Base-by-base conservation (phyloP, 2,888 invertebrate species). In the Plagiodera versicolora region DNA sequence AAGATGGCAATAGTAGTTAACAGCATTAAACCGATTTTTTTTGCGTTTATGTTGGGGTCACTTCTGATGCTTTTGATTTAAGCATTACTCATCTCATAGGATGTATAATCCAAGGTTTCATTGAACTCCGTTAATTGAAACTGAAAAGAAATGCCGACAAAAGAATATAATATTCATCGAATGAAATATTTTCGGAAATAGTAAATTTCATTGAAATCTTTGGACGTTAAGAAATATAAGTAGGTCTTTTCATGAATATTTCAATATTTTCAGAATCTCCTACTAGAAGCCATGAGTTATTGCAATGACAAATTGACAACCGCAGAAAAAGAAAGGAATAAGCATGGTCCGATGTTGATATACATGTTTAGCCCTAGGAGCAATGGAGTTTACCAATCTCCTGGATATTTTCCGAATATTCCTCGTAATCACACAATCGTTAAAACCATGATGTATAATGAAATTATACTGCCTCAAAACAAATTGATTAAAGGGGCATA, bases 271-370 rank as follows among this genome's bases (percentile, higher is more conserved):
- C 70, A 89, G 88, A 78, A 82, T 24, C 83, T 85, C 55, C 82
- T 94, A n/a, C 75, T 94, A 18, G 82, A 85, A 47, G 92, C 94
- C 0, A 94, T 95, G 91, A 81, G 82, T 56, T 83, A 86, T 0
- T 88, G 87, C 72, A 87, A 89, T 61, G 75, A 81, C 11, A 76
- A 85, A 56, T 80, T 97, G 24, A 88, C 87, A 0, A 77, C 80
- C 0, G 90, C 89, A 53, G 96, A 96, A 77, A 81, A 78, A 2
- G 81, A 81, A 20, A 83, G 97, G 10, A 98, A 98, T 78, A 80
- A 78, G 0, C 94, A 94, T 74, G 95, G 97, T 0, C 93, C 94
- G 0, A 95, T 96, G 91, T 81, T 89, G 14, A 81, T 93, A 44
- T 96, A 90, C 74, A 86, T 87, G 60, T 89, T 89, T 79, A 83